Evolutionary conservation across 2,113 vertebrate species (phyloP), one percentile per base, ranked within the genome.

Genomic region (Chaetops frenatus): DNA sequence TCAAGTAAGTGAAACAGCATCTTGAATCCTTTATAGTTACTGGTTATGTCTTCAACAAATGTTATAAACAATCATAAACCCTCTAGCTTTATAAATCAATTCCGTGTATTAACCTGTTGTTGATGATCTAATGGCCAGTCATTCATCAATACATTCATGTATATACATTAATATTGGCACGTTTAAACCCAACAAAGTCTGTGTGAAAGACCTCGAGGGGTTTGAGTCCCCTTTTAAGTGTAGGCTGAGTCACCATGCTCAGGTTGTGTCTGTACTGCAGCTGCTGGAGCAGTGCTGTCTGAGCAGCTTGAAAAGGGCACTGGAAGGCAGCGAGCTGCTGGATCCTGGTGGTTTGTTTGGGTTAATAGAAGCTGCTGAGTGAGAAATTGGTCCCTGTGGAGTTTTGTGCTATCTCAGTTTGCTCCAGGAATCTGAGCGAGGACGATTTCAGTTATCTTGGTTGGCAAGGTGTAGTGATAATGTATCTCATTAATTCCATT

Each of bases 171-270:
- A 82, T 71, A 4, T 73, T 73, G 8, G 6, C 44, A 74, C 3
- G n/a, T n/a, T n/a, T n/a, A n/a, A n/a, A n/a, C n/a, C n/a, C n/a
- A n/a, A n/a, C n/a, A n/a, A 22, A 78, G 23, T n/a, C 18, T 6
- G 6, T 9, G 14, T 35, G 29, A 42, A 77, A 57, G 40, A 9
- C 6, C 57, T 57, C 2, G 20, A 31, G 24, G 20, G 4, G 16
- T 69, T 56, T 40, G 51, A 86, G 5, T n/a, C 15, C 48, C 11
- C 51, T 61, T 70, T 81, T 47, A 23, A 44, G 65, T 40, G 50
- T 0, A 85, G 69, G 20, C 31, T 84, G 64, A 48, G 33, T 31
- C 1, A 1, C 5, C 51, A 28, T 0, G 6, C 36, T 53, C 25
- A 7, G 48, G 45, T 4, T 77, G n/a, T 1, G 3, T 47, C 50